Percentiles rank a stretch among this genome's conserved stretches.
phyloP scores from a whole-genome alignment of 2,888 invertebrate genomes.

The Polydesmus complanatus region DNA sequence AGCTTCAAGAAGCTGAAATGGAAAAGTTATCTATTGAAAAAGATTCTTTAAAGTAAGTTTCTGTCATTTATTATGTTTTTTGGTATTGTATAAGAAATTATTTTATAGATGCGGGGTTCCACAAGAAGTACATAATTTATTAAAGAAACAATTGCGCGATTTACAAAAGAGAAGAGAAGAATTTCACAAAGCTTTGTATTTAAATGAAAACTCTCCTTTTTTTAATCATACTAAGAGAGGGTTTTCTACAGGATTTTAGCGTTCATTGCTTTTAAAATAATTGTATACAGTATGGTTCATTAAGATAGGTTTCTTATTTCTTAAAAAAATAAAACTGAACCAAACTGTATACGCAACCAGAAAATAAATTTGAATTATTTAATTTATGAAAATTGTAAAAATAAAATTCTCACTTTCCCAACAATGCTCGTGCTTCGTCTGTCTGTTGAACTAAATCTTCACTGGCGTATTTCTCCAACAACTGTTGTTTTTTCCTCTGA shows the following conservation, averaged over 20 bases:
- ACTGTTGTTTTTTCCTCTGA: constrained; percentile 76
- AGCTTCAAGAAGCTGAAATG: constrained; percentile 2
- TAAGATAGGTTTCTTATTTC: too few species aligned
- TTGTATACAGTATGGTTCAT: too few species aligned
- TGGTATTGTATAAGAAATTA: background rate
- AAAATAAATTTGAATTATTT: too few species aligned
- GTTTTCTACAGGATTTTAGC: too few species aligned
- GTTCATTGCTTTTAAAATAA: too few species aligned
- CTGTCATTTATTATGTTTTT: background rate
- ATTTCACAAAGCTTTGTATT: constrained; percentile 5
- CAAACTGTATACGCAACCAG: too few species aligned
- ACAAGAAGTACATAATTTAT: background rate
- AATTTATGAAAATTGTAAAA: background rate
- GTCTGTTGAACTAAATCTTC: constrained; percentile 31
- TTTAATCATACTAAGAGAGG: background rate
- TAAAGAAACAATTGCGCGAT: constrained; percentile 3
- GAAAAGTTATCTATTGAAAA: constrained; percentile 8
- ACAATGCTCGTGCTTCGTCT: constrained; percentile 31
- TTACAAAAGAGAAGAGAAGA: constrained; percentile 1
- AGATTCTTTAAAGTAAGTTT: constrained; percentile 1
- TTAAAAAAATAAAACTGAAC: too few species aligned
- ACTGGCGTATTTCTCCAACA: constrained; percentile 63
- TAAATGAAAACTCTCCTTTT: background rate
- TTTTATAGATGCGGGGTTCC: background rate
- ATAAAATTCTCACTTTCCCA: constrained; percentile 26